Evolutionary conservation across 2,888 invertebrate genomes (phyloP).

Genomic region (Amphipyra berbera): DNA sequence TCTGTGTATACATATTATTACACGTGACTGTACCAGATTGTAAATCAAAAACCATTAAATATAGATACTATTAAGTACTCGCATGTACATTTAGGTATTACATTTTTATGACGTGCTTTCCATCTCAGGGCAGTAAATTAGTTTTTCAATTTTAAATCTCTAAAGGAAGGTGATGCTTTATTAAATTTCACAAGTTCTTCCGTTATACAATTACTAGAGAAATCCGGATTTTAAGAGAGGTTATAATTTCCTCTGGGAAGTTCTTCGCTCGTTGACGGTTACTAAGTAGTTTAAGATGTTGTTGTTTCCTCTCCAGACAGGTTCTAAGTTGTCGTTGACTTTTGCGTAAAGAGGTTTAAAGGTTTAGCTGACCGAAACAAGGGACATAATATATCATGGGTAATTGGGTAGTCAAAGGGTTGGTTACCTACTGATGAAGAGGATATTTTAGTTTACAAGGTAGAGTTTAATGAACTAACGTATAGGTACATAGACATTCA

Average conservation of each 20-base stretch:
- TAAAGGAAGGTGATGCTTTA: conserved; percentile 29
- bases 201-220: conserved; percentile 32
- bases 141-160: conserved; percentile 16
- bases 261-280: conserved; percentile 8
- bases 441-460: no score
- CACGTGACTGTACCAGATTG: not conserved
- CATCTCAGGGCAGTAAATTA: conserved; percentile 15
- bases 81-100: not conserved
- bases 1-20: no score
- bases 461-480: no score
- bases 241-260: conserved; percentile 40
- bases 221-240: conserved; percentile 13
- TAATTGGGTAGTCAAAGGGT: no score
- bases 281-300: not conserved
- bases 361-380: not conserved
- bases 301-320: not conserved
- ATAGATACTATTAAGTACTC: not conserved
- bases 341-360: not conserved
- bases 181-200: conserved; percentile 26
- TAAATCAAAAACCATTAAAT: no score
- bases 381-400: not conserved
- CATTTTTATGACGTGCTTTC: conserved; percentile 22
- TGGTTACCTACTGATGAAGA: no score
- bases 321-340: not conserved
- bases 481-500: no score